A percentile compares a stretch with the other conserved stretches of the same genome.
Conservation (phyloP, 2,113 vertebrate species). For the Corythaeola cristata region DNA sequence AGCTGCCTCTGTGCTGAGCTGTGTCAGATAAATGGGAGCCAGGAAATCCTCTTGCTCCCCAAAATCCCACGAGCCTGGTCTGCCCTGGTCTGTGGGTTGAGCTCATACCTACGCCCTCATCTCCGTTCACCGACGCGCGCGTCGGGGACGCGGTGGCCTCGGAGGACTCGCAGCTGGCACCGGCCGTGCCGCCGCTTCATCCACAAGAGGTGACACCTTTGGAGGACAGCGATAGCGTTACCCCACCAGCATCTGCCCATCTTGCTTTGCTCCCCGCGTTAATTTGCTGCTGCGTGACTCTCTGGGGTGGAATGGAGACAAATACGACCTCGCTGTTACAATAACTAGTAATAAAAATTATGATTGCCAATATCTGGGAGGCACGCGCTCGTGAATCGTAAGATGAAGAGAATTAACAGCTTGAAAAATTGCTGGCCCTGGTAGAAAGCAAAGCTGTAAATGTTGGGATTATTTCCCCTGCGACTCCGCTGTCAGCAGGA, state of each 20-base stretch:
- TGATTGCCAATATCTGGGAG: conserved; percentile 71
- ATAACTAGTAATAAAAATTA: conserved; percentile 67
- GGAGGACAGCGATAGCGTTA: neutral
- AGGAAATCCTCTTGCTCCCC: neutral
- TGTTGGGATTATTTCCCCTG: conserved; percentile 39
- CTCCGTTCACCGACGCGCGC: fast-evolving
- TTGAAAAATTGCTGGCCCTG: conserved; percentile 67
- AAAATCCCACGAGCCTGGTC: neutral
- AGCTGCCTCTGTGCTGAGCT: neutral
- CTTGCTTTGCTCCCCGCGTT: neutral
- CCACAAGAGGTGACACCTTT: neutral
- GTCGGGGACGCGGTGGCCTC: neutral
- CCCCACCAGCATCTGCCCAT: neutral
- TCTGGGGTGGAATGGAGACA: conserved; percentile 44
- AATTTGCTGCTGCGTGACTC: conserved; percentile 1
- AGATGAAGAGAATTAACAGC: conserved; percentile 69
- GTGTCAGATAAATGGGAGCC: fast-evolving
- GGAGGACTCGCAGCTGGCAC: neutral
- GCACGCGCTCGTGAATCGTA: conserved; percentile 19
- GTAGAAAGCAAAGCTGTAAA: conserved; percentile 37
- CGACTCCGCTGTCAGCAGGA: neutral
- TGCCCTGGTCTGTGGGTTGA: neutral
- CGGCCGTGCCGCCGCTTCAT: neutral
- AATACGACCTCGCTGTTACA: conserved; percentile 5
- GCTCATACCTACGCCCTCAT: neutral